Evolutionary conservation across 2,888 invertebrate species (phyloP).

Genomic region (Serripes groenlandicus): DNA sequence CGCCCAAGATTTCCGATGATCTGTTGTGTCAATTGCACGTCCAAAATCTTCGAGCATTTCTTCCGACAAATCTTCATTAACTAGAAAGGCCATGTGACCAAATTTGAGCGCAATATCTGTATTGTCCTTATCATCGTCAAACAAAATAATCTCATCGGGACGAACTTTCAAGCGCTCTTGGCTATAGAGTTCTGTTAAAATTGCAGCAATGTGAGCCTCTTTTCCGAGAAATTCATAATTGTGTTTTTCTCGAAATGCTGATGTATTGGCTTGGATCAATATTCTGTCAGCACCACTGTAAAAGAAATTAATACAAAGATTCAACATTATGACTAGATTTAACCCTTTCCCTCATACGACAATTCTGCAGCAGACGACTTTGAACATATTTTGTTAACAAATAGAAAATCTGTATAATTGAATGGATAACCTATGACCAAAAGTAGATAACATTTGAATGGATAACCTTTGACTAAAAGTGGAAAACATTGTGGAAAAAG

Average conservation of each 20-base stretch:
- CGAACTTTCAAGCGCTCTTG: conserved; percentile 73
- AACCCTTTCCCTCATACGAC: not conserved
- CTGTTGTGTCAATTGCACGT: conserved; percentile 42
- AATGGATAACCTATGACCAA: too few relatives aligned
- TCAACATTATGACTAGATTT: not conserved
- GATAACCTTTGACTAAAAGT: too few relatives aligned
- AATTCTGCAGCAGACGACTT: not conserved
- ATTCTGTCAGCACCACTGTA: conserved; percentile 78
- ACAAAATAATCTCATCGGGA: conserved; percentile 77
- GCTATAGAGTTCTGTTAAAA: conserved; percentile 79
- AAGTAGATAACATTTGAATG: too few relatives aligned
- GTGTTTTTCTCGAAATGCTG: conserved; percentile 77
- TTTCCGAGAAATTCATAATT: conserved; percentile 77
- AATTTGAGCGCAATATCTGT: conserved; percentile 79
- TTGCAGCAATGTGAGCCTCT: conserved; percentile 80
- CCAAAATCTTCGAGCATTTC: conserved; percentile 69
- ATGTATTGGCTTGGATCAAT: conserved; percentile 80
- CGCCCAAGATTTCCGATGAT: conserved; percentile 56
- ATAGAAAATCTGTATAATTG: too few relatives aligned
- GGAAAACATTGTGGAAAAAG: not conserved
- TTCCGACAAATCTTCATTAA: conserved; percentile 72
- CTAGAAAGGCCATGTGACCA: conserved; percentile 78
- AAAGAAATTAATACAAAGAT: conserved; percentile 21
- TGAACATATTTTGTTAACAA: too few relatives aligned
- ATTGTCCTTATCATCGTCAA: conserved; percentile 82